Evolutionary conservation across 1,140 invertebrate genomes (phyloP), one percentile per base, ranked within the genome.

Genomic region (Trichonephila clavata): DNA sequence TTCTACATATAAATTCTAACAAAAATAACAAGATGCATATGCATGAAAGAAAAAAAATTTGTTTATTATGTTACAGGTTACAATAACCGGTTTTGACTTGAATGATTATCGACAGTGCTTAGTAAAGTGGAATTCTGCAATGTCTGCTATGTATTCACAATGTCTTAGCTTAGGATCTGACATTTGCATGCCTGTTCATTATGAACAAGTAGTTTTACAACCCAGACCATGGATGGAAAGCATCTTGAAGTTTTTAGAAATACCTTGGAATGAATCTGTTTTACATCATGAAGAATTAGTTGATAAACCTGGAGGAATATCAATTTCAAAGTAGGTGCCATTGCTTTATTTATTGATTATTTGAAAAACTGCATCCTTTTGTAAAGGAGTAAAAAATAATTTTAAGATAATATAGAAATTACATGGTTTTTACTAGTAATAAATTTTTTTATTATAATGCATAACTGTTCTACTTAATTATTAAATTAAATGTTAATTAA

Each of bases 251-350:
- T 99, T 99, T 96, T 96, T 99, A 71, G 97, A 98, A 93, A 96
- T 99, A 94, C 98, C 98, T 27, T 99, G 99, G 99, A 98, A 98
- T 96, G 98, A 99, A 94, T 97, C 98, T 27, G 99, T 99, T 50
- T 96, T 99, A 93, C 99, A 99, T 96, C 99, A 99, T 96, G 98
- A 99, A 96, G 97, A 99, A 95, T 98, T 98, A 95, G 99, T 99
- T 95, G 99, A 99, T 95, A 98, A 98, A 96, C 98, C 98, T 14
- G 98, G 98, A 94, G 99, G 99, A 92, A 98, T 99, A 68, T 96
- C 96, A 27, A 95, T 97, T 18, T 97, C 97, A 93, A 99, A 99
- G 98, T 99, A 96, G 97, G 97, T 24, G 10, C 57, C 59, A 32
- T 32, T 32, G 1, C 4, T 63, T 24, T 24, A 24, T n/a, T 68